These are phyloP conservation scores for Sarcophilus harrisii DNA, from an alignment of 2,797 vertebrate genomes.

Conservation along the genomic window DNA sequence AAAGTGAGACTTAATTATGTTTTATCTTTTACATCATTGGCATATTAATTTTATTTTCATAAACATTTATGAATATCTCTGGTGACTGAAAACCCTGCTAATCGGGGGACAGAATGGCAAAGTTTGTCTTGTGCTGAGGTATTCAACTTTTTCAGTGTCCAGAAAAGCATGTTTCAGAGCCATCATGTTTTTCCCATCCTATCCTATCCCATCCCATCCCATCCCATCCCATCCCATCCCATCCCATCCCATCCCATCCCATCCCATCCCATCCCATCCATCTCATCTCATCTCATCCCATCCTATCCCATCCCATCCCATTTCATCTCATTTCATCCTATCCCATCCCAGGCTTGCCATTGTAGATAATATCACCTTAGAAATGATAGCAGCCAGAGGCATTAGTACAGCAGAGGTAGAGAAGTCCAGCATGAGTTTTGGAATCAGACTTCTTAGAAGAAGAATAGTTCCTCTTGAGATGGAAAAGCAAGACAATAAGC, in stretches of 20 bases:
- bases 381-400: neutral
- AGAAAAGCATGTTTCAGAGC: neutral
- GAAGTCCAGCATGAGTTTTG: neutral
- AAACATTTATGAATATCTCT: constrained; percentile 14
- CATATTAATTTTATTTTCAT: constrained; percentile 48
- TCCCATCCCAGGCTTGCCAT: neutral
- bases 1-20: constrained; percentile 23
- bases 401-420: neutral
- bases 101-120: constrained; percentile 3
- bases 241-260: neutral
- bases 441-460: neutral
- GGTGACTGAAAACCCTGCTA: neutral
- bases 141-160: neutral
- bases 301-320: neutral
- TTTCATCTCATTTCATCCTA: too few relatives aligned
- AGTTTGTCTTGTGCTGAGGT: neutral
- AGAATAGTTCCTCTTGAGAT: neutral
- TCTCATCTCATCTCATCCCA: neutral
- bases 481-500: neutral
- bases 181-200: neutral
- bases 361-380: neutral
- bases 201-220: too few relatives aligned
- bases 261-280: too few relatives aligned
- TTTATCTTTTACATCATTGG: constrained; percentile 7
- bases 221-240: too few relatives aligned